Conservation (phyloP, 1,140 invertebrate genomes). For the Drosophila micromelanica region DNA sequence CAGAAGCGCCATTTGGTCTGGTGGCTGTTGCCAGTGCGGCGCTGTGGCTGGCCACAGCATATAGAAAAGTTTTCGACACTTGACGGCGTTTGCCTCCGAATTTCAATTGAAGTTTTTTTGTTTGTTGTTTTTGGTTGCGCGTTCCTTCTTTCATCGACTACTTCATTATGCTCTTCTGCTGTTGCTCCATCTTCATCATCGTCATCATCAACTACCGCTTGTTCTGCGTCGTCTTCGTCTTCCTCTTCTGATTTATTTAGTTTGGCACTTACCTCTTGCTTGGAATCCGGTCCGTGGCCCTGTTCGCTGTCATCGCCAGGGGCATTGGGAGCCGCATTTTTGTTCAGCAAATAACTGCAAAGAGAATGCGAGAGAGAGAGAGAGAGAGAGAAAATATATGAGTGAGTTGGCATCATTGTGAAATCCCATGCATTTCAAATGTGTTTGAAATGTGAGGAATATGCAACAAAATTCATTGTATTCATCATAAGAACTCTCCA, state of each 20-base stretch:
- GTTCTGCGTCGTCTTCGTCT: constrained; percentile 1
- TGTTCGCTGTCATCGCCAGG: constrained; percentile 70
- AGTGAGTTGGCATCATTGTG: constrained; percentile 33
- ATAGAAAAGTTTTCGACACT: constrained; percentile 17
- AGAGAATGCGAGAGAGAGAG: constrained; percentile 1
- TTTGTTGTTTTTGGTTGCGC: constrained; percentile 10
- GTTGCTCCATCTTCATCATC: constrained; percentile 3
- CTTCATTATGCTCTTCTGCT: neutral
- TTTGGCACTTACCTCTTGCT: constrained; percentile 68
- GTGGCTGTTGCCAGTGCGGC: too few relatives aligned
- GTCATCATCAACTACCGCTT: constrained; percentile 11
- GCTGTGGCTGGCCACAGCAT: too few relatives aligned
- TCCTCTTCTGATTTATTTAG: constrained; percentile 10
- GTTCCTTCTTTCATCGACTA: constrained; percentile 11
- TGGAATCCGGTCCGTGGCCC: constrained; percentile 58
- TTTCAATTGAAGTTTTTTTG: constrained; percentile 55
- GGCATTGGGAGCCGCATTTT: constrained; percentile 50
- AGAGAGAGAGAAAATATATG: neutral
- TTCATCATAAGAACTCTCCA: constrained; percentile 7
- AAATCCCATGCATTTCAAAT: constrained; percentile 68
- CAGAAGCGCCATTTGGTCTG: neutral
- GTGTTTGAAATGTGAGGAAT: neutral
- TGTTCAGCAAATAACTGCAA: constrained; percentile 64
- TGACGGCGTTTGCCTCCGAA: constrained; percentile 51
- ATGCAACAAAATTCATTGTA: constrained; percentile 53